Evolutionary conservation across 2,888 invertebrate species (phyloP).

Genomic region (Shargacucullia verbasci): DNA sequence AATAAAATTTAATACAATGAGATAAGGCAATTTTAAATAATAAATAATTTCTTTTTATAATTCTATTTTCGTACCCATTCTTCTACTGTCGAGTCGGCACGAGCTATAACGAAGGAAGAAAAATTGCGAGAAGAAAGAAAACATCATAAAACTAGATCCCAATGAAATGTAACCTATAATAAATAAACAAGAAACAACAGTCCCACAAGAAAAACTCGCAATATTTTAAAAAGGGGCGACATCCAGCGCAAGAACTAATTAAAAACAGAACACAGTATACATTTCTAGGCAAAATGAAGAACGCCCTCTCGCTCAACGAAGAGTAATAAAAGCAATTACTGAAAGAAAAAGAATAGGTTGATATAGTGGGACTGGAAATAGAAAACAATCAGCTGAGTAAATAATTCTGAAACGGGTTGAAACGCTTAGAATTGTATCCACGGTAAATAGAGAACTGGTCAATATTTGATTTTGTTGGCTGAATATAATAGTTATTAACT

Average conservation of each 20-base stretch:
- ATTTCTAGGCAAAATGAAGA: slow-evolving; percentile 34
- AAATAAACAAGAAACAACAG: slow-evolving; percentile 22
- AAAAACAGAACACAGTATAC: slow-evolving; percentile 39
- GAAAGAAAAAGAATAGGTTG: slow-evolving; percentile 12
- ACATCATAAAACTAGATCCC: slow-evolving; percentile 2
- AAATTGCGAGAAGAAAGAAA: background rate
- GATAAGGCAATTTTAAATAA: too few species aligned
- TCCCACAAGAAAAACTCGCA: slow-evolving; percentile 1
- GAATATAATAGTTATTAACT: too few species aligned
- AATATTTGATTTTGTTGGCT: background rate
- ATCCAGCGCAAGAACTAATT: slow-evolving; percentile 40
- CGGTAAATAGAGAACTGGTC: background rate
- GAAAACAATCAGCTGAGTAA: background rate
- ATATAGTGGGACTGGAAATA: slow-evolving; percentile 4
- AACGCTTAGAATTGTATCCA: background rate
- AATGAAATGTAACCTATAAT: slow-evolving; percentile 18
- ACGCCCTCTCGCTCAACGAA: slow-evolving; percentile 25
- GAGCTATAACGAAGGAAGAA: too few species aligned
- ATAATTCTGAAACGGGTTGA: background rate
- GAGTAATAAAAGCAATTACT: slow-evolving; percentile 51
- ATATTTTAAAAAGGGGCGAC: slow-evolving; percentile 27
- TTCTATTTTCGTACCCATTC: too few species aligned
- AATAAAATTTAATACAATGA: too few species aligned
- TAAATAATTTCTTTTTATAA: too few species aligned
- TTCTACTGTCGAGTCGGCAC: too few species aligned